These are phyloP conservation scores for Drosophila pseudoananassae DNA, from an alignment of 1,140 invertebrate genomes.

Conservation along the genomic window DNA sequence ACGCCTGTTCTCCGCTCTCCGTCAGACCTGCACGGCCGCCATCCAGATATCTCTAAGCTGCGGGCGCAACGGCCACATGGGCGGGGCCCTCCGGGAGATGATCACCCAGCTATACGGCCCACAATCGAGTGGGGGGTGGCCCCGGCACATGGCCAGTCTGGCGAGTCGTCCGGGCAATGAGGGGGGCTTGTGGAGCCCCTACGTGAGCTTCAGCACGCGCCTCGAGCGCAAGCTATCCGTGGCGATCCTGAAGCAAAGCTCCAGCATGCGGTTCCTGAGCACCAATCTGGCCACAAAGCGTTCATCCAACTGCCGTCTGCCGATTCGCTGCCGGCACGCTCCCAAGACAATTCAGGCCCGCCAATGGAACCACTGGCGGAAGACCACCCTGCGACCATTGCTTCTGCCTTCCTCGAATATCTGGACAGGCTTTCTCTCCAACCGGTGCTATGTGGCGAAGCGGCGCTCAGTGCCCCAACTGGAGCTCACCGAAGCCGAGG, in stretches of 20 bases:
- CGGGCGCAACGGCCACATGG: too few species aligned
- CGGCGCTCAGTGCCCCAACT: neutral
- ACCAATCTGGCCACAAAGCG: neutral
- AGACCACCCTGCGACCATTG: neutral
- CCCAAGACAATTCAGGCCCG: slow-evolving; percentile 10
- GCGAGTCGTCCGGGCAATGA: neutral
- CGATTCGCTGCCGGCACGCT: neutral
- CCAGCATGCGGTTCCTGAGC: slow-evolving; percentile 3
- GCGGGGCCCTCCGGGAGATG: neutral
- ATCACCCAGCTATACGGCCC: neutral
- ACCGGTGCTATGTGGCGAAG: slow-evolving; percentile 12
- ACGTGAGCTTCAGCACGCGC: slow-evolving; percentile 5
- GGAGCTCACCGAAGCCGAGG: neutral
- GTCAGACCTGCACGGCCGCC: neutral
- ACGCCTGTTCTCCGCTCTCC: neutral
- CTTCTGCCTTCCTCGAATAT: slow-evolving; percentile 14
- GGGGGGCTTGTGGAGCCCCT: neutral
- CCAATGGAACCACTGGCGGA: neutral
- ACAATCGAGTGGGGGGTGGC: neutral
- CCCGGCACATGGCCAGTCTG: neutral
- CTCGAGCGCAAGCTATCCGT: slow-evolving; percentile 8
- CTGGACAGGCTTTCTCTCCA: slow-evolving; percentile 15
- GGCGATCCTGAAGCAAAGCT: neutral
- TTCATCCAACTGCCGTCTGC: neutral
- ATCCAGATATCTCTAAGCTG: neutral